Percentiles rank a stretch among this genome's conserved stretches.
These are phyloP conservation scores for Geococcyx californianus DNA, from an alignment of 2,113 vertebrate species.

Conservation along the genomic window DNA sequence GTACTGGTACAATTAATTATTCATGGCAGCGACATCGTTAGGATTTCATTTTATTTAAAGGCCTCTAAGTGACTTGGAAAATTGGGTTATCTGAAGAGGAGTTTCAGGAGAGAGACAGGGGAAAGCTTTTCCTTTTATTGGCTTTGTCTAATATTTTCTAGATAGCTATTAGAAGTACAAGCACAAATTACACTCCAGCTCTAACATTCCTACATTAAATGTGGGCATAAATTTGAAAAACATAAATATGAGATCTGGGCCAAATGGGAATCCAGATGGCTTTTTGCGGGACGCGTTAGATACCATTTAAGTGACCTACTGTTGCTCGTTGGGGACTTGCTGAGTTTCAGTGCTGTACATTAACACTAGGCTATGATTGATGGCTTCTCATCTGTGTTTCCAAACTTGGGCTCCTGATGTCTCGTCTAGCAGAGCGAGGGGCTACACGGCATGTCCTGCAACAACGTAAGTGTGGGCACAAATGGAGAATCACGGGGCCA, in stretches of 20 bases:
- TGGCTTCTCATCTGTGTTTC: accelerated
- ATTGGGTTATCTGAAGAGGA: constrained; percentile 86
- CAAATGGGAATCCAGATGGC: neutral
- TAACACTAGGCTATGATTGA: neutral
- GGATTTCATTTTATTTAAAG: constrained; percentile 90
- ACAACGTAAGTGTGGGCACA: neutral
- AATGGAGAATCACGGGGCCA: neutral
- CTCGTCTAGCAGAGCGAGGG: accelerated
- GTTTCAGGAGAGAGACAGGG: constrained; percentile 72
- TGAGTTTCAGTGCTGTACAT: neutral
- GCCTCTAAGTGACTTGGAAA: constrained; percentile 86
- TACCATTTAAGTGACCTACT: neutral
- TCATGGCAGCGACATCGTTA: constrained; percentile 93
- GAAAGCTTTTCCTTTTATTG: constrained; percentile 83
- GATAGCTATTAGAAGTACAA: constrained; percentile 66
- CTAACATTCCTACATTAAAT: neutral
- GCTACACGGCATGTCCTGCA: neutral
- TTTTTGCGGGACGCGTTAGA: neutral
- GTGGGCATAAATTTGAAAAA: neutral
- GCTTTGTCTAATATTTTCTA: constrained; percentile 75
- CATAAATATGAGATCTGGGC: neutral
- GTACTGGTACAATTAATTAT: constrained; percentile 94
- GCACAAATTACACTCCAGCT: constrained; percentile 57
- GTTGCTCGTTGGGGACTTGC: neutral
- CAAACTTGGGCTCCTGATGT: neutral